Conservation (phyloP, 2,888 invertebrate species). For the Andrena fulva region DNA sequence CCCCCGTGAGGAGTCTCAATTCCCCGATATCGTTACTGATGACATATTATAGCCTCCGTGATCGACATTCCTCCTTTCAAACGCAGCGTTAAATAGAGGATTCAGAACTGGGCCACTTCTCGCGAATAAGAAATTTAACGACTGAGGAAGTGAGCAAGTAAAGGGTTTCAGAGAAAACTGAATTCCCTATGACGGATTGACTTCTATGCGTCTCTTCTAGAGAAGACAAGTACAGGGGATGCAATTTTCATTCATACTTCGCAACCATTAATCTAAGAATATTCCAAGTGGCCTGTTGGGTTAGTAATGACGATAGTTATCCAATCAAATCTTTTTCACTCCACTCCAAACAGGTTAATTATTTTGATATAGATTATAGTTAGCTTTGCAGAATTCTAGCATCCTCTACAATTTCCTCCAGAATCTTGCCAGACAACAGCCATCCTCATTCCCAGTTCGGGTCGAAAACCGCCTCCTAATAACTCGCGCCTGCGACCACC, state of each 20-base stretch:
- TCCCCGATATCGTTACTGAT: slow-evolving; percentile 38
- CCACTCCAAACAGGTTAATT: not conserved
- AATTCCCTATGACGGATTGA: not conserved
- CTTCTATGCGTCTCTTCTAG: not conserved
- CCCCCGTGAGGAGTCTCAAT: slow-evolving; percentile 15
- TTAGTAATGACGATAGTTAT: not conserved
- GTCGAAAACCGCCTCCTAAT: not conserved
- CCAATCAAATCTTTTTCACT: not conserved
- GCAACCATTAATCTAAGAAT: not conserved
- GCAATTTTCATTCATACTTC: not conserved
- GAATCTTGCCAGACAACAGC: too few species aligned
- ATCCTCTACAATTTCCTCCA: too few species aligned
- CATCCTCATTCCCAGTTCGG: not conserved
- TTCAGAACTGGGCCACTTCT: slow-evolving; percentile 20
- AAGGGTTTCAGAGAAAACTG: not conserved
- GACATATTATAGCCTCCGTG: slow-evolving; percentile 24
- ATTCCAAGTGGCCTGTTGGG: not conserved
- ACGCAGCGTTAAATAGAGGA: not conserved
- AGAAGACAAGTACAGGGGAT: not conserved
- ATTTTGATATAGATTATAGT: too few species aligned
- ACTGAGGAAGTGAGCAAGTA: not conserved
- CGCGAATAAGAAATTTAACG: slow-evolving; percentile 40
- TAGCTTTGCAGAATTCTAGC: too few species aligned
- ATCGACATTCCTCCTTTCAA: slow-evolving; percentile 15
- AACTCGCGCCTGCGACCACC: not conserved